Conservation (phyloP, 2,888 invertebrate species). For the Harmothoe impar region DNA sequence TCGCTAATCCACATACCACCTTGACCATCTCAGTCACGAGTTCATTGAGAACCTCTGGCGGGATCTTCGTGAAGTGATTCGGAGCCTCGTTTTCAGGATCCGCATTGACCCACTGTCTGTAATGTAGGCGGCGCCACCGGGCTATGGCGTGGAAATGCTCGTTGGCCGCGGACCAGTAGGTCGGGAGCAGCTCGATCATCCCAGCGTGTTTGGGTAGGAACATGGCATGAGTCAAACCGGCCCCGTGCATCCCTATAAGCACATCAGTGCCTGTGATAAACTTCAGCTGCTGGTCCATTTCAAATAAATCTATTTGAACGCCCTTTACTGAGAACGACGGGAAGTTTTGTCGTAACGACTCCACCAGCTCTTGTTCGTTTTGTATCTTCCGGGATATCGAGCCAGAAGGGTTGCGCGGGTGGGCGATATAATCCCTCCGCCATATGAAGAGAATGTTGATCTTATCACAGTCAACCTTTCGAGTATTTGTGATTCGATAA, state of each 20-base stretch:
- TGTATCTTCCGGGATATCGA: slow-evolving; percentile 79
- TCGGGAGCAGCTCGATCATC: slow-evolving; percentile 79
- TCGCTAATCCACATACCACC: slow-evolving; percentile 37
- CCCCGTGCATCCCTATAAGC: slow-evolving; percentile 83
- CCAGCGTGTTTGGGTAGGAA: slow-evolving; percentile 80
- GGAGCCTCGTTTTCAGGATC: slow-evolving; percentile 71
- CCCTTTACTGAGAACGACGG: slow-evolving; percentile 73
- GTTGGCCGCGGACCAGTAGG: slow-evolving; percentile 74
- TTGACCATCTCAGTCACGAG: slow-evolving; percentile 64
- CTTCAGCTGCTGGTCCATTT: slow-evolving; percentile 78
- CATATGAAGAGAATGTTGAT: slow-evolving; percentile 80
- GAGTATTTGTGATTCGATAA: slow-evolving; percentile 68
- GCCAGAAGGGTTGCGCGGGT: slow-evolving; percentile 81
- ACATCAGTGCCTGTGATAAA: slow-evolving; percentile 78
- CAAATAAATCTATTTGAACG: slow-evolving; percentile 77
- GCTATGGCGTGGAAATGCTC: slow-evolving; percentile 80
- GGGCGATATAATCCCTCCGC: slow-evolving; percentile 81
- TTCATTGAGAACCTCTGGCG: slow-evolving; percentile 66
- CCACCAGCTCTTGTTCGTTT: slow-evolving; percentile 81
- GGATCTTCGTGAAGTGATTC: slow-evolving; percentile 68
- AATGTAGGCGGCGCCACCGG: slow-evolving; percentile 79
- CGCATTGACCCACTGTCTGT: slow-evolving; percentile 79
- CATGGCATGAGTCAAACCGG: slow-evolving; percentile 80
- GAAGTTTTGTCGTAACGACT: slow-evolving; percentile 70
- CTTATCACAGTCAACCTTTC: slow-evolving; percentile 74